phyloP scores from a whole-genome alignment of 2,888 invertebrate genomes.

The Lycaena phlaeas region DNA sequence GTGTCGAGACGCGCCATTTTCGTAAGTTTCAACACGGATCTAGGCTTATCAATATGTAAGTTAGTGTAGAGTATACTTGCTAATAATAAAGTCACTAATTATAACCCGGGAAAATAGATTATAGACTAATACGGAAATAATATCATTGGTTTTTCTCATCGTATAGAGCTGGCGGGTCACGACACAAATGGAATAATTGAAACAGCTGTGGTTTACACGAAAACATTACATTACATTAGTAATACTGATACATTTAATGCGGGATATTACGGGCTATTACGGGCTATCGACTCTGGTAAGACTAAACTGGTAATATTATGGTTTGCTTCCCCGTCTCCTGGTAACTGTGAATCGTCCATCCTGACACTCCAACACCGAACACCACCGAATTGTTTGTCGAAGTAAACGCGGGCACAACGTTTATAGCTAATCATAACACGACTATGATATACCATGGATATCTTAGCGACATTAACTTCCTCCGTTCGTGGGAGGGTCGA shows the following conservation, averaged over 20 bases:
- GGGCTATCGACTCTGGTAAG: no score
- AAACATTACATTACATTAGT: slow-evolving; percentile 35
- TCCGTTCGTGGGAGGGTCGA: background rate
- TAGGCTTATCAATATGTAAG: background rate
- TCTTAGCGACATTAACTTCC: slow-evolving; percentile 3
- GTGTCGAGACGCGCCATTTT: slow-evolving; percentile 1
- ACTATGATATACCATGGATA: background rate
- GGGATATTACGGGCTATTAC: slow-evolving; percentile 14
- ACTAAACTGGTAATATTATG: slow-evolving; percentile 19
- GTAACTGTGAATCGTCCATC: slow-evolving; percentile 58
- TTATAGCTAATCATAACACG: background rate
- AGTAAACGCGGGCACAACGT: slow-evolving; percentile 39
- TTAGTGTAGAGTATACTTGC: no score
- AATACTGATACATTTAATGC: slow-evolving; percentile 46
- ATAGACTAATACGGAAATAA: no score
- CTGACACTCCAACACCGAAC: slow-evolving; percentile 54
- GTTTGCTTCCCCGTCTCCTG: slow-evolving; percentile 65
- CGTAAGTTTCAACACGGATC: background rate
- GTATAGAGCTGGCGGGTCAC: background rate
- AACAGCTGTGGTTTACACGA: slow-evolving; percentile 22
- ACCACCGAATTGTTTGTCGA: slow-evolving; percentile 38
- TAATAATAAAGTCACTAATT: no score
- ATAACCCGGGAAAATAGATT: no score
- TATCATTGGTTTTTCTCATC: no score
- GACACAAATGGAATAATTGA: background rate